Evolutionary conservation across 2,797 vertebrate species (phyloP), one percentile per base, ranked within the genome.

Genomic region (Hippocampus kuda): DNA sequence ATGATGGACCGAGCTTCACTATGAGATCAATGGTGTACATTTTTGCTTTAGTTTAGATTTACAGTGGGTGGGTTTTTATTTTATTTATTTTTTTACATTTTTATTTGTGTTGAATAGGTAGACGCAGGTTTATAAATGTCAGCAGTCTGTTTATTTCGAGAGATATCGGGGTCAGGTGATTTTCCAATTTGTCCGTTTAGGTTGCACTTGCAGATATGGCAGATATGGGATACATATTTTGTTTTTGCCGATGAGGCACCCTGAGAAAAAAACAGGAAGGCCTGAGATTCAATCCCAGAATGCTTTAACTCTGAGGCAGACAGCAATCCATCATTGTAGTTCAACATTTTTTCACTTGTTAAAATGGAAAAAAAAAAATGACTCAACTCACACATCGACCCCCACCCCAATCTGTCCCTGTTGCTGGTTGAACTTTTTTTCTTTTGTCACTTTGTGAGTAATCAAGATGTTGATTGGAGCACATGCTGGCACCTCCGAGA

Each of bases 381-480:
- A 72, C 68, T 73, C 75, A 70, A 79, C 24, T 18, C 24, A 5
- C 24, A 46, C 42, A 7, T 65, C 30, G 18, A 64, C 12, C 66
- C 77, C 71, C 70, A 51, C 71, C 68, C 71, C 69, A 56, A 72
- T 77, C 78, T 79, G 63, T 74, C 61, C 66, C 68, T 84, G 80
- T 81, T 79, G 77, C 66, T 82, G 79, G 27, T 61, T 67, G 71
- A 81, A 69, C 30, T 69, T 86, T 79, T 78, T 81, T 22, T 60
- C 18, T 20, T 62, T 62, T 11, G 87, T 88, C 85, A 84, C 80
- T 81, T 77, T 72, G 75, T 88, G 87, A 87, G 76, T 88, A 84
- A 88, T 88, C 85, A 87, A 83, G 74, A 83, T 86, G 87, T 85
- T 87, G 86, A 89, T 88, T 87, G 83, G 77, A 66, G 53, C 80